Conservation (phyloP, 2,888 invertebrate genomes). For the Bombylius discolor region DNA sequence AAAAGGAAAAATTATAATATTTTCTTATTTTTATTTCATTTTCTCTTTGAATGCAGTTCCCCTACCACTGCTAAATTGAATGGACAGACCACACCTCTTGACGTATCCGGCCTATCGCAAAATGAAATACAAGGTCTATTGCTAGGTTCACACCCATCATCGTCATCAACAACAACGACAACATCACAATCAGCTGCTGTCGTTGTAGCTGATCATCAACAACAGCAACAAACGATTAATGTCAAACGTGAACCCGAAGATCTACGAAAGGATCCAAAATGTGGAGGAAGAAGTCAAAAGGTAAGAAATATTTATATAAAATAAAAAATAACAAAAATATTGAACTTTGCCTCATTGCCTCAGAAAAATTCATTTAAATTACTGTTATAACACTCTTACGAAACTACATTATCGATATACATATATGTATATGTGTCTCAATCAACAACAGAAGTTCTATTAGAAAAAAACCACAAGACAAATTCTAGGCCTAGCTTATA, state of each 20-base stretch:
- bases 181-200: slow-evolving; percentile 19
- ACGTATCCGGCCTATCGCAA: slow-evolving; percentile 39
- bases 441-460: too few relatives aligned
- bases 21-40: slow-evolving; percentile 7
- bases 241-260: slow-evolving; percentile 39
- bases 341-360: too few relatives aligned
- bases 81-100: slow-evolving; percentile 39
- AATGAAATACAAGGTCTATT: slow-evolving; percentile 39
- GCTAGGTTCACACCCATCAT: slow-evolving; percentile 38
- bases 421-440: too few relatives aligned
- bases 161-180: slow-evolving; percentile 22
- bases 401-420: too few relatives aligned
- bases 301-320: slow-evolving; percentile 22
- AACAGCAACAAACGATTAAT: slow-evolving; percentile 28
- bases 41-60: slow-evolving; percentile 23
- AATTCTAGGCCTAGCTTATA: too few relatives aligned
- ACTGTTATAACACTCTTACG: too few relatives aligned
- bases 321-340: too few relatives aligned
- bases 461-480: too few relatives aligned
- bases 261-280: slow-evolving; percentile 38
- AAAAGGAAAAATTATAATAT: slow-evolving; percentile 3
- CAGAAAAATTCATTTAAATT: too few relatives aligned
- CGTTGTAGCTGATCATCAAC: slow-evolving; percentile 16
- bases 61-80: slow-evolving; percentile 33
- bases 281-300: slow-evolving; percentile 33